Percentiles rank a stretch among this genome's conserved stretches.
Evolutionary conservation across 2,797 vertebrate species (phyloP).

Genomic region (Dallia pectoralis): DNA sequence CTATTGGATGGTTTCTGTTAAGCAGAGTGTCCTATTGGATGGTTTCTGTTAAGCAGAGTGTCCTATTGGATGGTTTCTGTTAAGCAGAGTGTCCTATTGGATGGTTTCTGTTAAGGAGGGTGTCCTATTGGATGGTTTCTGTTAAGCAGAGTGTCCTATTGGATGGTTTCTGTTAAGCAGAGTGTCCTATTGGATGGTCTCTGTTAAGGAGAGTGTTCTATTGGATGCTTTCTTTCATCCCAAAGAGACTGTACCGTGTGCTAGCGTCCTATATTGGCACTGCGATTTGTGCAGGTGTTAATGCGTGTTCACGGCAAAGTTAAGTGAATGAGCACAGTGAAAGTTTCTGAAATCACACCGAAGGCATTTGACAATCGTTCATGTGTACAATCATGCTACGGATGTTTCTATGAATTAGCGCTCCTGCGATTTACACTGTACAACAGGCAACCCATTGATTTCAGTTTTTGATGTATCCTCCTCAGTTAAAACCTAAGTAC

Average conservation of each 20-base stretch:
- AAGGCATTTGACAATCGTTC: not conserved
- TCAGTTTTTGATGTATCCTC: constrained; percentile 39
- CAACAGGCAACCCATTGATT: constrained; percentile 45
- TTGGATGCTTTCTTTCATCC: not conserved
- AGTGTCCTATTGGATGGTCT: not conserved
- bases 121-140: not conserved
- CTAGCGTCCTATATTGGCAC: not conserved
- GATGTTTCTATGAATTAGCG: constrained; percentile 4
- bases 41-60: not conserved
- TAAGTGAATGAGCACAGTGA: not conserved
- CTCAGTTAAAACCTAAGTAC: constrained; percentile 43
- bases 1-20: not conserved
- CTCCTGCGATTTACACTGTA: constrained; percentile 11
- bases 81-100: too few species aligned
- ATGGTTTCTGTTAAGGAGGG: not conserved
- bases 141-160: too few species aligned
- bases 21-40: too few species aligned
- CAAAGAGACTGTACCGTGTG: not conserved
- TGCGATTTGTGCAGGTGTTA: not conserved
- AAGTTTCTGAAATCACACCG: not conserved
- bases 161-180: not conserved
- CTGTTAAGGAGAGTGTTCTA: not conserved
- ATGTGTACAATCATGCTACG: not conserved
- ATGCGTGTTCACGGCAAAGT: constrained; percentile 1
- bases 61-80: not conserved